phyloP scores from a whole-genome alignment of 2,888 invertebrate species.

The Euplagia quadripunctaria region DNA sequence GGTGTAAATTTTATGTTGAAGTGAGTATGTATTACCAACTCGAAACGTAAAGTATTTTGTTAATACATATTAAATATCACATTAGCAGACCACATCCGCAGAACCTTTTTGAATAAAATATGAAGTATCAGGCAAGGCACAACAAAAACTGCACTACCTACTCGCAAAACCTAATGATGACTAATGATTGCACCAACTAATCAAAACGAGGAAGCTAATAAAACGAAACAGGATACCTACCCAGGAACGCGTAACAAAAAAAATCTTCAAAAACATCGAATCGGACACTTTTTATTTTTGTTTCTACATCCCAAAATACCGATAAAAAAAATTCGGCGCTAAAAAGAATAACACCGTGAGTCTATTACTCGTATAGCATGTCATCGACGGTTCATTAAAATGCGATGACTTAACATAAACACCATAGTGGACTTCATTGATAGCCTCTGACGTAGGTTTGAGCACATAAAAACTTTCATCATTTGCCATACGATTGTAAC shows the following conservation, averaged over 20 bases:
- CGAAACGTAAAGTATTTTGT: background rate
- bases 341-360: slow-evolving; percentile 85
- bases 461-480: slow-evolving; percentile 73
- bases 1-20: too few species aligned
- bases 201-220: slow-evolving; percentile 69
- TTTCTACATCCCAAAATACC: slow-evolving; percentile 72
- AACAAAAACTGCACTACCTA: slow-evolving; percentile 45
- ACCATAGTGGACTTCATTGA: slow-evolving; percentile 86
- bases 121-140: slow-evolving; percentile 23
- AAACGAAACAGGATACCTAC: slow-evolving; percentile 69
- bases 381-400: slow-evolving; percentile 87
- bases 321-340: slow-evolving; percentile 81
- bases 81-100: slow-evolving; percentile 10
- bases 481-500: slow-evolving; percentile 55
- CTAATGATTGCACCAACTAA: slow-evolving; percentile 58
- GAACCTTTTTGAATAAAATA: slow-evolving; percentile 28
- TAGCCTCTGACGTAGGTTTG: slow-evolving; percentile 84
- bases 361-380: slow-evolving; percentile 86
- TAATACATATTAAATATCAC: background rate
- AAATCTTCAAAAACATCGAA: slow-evolving; percentile 65
- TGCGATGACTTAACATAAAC: slow-evolving; percentile 86
- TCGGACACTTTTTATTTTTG: slow-evolving; percentile 71
- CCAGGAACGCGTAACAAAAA: slow-evolving; percentile 68
- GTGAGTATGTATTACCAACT: background rate
- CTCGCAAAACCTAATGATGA: slow-evolving; percentile 55